phyloP scores from a whole-genome alignment of 2,797 vertebrate genomes.

The Chelonia mydas region DNA sequence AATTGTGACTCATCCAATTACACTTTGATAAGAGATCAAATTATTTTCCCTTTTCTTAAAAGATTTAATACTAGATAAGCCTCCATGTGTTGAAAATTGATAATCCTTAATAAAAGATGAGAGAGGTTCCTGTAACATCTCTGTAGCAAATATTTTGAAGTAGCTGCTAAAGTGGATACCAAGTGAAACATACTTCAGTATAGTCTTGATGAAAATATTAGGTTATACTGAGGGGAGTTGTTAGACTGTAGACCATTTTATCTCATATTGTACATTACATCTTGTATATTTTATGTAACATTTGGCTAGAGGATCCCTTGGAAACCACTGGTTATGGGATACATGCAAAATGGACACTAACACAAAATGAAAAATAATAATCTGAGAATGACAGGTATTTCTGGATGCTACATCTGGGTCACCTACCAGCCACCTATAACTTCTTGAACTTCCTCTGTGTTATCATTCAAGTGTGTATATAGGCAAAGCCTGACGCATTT shows the following conservation, averaged over 20 bases:
- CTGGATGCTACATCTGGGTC: not conserved
- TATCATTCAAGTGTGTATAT: not conserved
- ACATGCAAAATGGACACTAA: not conserved
- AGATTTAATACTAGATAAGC: slow-evolving; percentile 17
- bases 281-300: not conserved
- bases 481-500: not conserved
- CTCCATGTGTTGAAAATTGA: not conserved
- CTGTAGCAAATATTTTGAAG: slow-evolving; percentile 28
- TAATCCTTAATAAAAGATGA: slow-evolving; percentile 1
- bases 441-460: slow-evolving; percentile 3
- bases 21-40: not conserved
- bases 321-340: not conserved
- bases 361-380: not conserved
- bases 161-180: not conserved
- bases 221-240: not conserved
- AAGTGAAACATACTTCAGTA: not conserved
- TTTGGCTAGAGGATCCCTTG: slow-evolving; percentile 13
- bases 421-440: not conserved
- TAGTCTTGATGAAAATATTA: not conserved
- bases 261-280: not conserved
- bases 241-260: not conserved
- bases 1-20: slow-evolving; percentile 25
- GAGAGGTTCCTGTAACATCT: not conserved
- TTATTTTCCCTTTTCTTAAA: slow-evolving; percentile 10
- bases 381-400: not conserved